Evolutionary conservation across 2,113 vertebrate genomes (phyloP).

Genomic region (Catharus fuscescens): DNA sequence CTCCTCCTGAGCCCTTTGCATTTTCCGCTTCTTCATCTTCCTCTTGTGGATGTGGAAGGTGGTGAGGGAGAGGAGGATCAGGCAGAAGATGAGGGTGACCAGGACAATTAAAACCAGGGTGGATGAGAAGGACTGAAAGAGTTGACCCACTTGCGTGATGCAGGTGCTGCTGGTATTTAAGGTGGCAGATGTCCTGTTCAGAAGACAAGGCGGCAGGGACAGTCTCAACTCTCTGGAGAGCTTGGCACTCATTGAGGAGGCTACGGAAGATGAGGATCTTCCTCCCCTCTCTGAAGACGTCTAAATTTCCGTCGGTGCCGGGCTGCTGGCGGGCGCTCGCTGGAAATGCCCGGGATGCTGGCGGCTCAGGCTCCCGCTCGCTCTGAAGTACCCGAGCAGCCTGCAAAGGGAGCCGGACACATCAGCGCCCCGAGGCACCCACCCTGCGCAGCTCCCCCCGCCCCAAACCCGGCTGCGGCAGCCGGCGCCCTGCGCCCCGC

Average conservation of each 20-base stretch:
- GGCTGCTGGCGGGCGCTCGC: not conserved
- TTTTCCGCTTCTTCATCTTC: slow-evolving; percentile 95
- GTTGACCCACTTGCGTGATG: slow-evolving; percentile 86
- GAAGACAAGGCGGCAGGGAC: slow-evolving; percentile 82
- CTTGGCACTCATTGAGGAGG: slow-evolving; percentile 86
- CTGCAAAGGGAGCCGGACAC: slow-evolving; percentile 70
- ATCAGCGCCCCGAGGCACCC: slow-evolving; percentile 40
- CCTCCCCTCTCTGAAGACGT: slow-evolving; percentile 58
- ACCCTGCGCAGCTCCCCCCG: not conserved
- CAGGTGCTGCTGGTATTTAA: slow-evolving; percentile 81
- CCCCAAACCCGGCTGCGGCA: not conserved
- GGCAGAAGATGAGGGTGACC: slow-evolving; percentile 89
- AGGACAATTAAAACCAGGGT: slow-evolving; percentile 92
- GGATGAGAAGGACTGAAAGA: slow-evolving; percentile 93
- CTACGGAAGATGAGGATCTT: slow-evolving; percentile 66
- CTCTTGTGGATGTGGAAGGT: slow-evolving; percentile 96
- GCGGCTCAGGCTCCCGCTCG: slow-evolving; percentile 31
- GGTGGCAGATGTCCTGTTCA: slow-evolving; percentile 80
- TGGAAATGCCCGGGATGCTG: not conserved
- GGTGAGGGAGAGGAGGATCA: slow-evolving; percentile 91
- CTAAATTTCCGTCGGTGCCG: not conserved
- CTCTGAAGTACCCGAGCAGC: slow-evolving; percentile 24
- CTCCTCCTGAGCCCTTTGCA: slow-evolving; percentile 94
- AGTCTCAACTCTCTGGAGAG: slow-evolving; percentile 84
- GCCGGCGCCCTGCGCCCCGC: not conserved